phyloP scores from a whole-genome alignment of 1,140 invertebrate genomes.

The Eumaeus atala region DNA sequence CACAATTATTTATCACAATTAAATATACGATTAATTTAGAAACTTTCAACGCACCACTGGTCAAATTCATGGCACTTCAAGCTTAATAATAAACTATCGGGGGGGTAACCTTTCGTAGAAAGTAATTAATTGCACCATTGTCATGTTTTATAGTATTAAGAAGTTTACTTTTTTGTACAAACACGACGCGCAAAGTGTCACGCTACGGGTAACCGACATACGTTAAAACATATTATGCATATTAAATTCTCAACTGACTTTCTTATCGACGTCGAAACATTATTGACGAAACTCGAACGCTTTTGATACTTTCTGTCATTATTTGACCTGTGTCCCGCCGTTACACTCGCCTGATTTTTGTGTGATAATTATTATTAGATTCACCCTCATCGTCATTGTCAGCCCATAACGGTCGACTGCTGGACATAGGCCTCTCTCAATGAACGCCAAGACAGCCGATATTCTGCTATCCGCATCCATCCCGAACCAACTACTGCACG shows the following conservation, averaged over 20 bases:
- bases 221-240: constrained; percentile 68
- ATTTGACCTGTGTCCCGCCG: not conserved
- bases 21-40: constrained; percentile 6
- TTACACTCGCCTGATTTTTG: too few species aligned
- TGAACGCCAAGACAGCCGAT: too few species aligned
- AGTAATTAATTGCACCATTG: constrained; percentile 19
- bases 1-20: constrained; percentile 8
- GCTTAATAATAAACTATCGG: constrained; percentile 11
- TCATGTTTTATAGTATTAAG: constrained; percentile 19
- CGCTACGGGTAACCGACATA: constrained; percentile 28
- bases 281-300: constrained; percentile 21
- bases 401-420: too few species aligned
- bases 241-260: constrained; percentile 69
- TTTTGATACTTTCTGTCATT: constrained; percentile 38
- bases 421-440: too few species aligned
- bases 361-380: too few species aligned
- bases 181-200: constrained; percentile 15
- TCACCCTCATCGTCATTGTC: too few species aligned
- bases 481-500: too few species aligned
- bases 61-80: constrained; percentile 10
- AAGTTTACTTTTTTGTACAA: constrained; percentile 14
- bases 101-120: constrained; percentile 18
- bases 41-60: constrained; percentile 9
- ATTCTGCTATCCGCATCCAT: too few species aligned
- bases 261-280: constrained; percentile 65